Conservation (phyloP, 2,797 vertebrate genomes). For the Gorsachius magnificus region DNA sequence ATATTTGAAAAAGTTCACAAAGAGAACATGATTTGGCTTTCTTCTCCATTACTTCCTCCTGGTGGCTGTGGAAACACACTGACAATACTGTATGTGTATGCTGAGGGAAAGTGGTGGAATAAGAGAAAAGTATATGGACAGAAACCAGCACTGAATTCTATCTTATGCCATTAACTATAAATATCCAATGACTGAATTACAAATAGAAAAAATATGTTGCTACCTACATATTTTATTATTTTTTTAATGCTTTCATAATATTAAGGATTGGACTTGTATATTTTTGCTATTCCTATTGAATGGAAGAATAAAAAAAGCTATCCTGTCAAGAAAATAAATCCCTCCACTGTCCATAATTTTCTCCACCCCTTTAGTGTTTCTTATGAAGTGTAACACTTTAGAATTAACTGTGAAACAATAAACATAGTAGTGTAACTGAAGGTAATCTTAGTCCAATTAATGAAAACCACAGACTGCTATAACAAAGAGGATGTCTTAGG, state of each 20-base stretch:
- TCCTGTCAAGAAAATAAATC: not conserved
- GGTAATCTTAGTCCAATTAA: conserved; percentile 6
- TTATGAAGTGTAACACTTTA: not conserved
- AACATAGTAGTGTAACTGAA: not conserved
- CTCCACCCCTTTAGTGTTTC: not conserved
- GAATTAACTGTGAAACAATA: conserved; percentile 32
- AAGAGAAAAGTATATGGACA: not conserved
- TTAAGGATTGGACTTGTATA: not conserved
- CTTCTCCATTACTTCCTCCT: not conserved
- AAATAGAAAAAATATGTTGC: not conserved
- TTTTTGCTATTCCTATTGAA: not conserved
- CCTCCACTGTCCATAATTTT: not conserved
- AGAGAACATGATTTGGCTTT: not conserved
- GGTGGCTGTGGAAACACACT: not conserved
- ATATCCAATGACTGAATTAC: not conserved
- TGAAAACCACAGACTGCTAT: not conserved
- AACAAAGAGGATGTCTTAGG: not conserved
- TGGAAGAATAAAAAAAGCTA: not conserved
- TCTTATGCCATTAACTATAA: not conserved
- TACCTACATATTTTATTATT: not conserved
- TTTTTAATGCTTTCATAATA: not conserved
- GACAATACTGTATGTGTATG: not conserved
- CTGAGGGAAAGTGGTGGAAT: not conserved
- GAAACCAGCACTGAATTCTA: not conserved
- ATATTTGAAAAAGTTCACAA: not conserved